Conservation (phyloP, 1,140 invertebrate genomes). For the Drosophila pruinosa region DNA sequence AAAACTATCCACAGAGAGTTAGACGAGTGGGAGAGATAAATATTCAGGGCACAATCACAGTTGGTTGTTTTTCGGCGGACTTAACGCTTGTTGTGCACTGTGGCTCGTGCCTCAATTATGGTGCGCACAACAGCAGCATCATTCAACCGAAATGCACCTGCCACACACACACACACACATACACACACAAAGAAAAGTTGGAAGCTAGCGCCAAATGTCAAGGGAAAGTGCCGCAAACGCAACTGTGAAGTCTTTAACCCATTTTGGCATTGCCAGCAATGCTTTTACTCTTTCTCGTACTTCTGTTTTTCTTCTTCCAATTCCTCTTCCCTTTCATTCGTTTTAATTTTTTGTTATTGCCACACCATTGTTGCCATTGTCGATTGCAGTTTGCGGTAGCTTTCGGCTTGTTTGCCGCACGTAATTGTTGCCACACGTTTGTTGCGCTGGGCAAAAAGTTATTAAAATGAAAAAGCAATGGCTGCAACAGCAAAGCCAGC, state of each 20-base stretch:
- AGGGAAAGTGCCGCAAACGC: constrained; percentile 67
- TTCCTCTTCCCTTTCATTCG: not conserved
- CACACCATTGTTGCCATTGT: constrained; percentile 37
- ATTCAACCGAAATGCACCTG: constrained; percentile 60
- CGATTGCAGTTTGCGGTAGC: constrained; percentile 60
- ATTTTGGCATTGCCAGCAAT: constrained; percentile 55
- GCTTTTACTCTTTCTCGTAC: not conserved
- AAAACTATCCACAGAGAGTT: not conserved
- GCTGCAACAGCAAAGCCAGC: constrained; percentile 48
- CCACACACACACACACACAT: constrained; percentile 36
- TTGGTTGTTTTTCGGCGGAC: not conserved
- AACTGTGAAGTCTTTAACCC: constrained; percentile 70
- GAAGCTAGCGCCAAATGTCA: constrained; percentile 60
- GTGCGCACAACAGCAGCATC: constrained; percentile 17
- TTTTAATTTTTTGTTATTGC: constrained; percentile 7
- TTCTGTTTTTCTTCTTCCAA: constrained; percentile 29
- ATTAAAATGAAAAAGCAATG: constrained; percentile 77
- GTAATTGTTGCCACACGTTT: constrained; percentile 73
- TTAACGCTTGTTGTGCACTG: constrained; percentile 52
- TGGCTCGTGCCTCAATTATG: constrained; percentile 72
- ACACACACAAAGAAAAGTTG: constrained; percentile 26
- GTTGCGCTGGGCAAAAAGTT: constrained; percentile 47
- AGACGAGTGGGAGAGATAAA: not conserved
- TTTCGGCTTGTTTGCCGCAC: constrained; percentile 56
- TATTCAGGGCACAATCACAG: not conserved